A percentile compares a stretch with the other conserved stretches of the same genome.
Conservation (phyloP, 2,113 vertebrate species). For the Oreocharis arfaki region DNA sequence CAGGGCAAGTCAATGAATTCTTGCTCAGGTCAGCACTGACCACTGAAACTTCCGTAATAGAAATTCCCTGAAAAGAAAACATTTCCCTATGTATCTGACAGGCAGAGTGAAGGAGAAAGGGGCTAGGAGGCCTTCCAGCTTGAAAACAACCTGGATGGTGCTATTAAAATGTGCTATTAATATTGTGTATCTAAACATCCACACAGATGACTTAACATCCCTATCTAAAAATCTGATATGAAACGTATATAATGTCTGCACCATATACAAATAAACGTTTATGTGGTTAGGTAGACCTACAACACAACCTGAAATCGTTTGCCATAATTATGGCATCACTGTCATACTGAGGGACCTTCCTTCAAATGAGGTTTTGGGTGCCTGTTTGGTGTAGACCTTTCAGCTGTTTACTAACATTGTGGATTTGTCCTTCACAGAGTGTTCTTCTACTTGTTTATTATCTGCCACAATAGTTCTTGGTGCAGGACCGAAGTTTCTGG, state of each 20-base stretch:
- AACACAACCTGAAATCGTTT: neutral
- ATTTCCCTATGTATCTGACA: neutral
- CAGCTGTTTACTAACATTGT: neutral
- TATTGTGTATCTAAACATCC: neutral
- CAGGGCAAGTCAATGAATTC: neutral
- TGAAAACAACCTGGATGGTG: neutral
- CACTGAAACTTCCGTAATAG: neutral
- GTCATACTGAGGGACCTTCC: neutral
- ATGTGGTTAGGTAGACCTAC: neutral
- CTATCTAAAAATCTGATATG: neutral
- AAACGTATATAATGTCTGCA: neutral
- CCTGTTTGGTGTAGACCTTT: neutral
- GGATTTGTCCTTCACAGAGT: neutral
- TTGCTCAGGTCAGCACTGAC: neutral
- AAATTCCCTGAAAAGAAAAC: neutral
- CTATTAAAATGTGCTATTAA: neutral
- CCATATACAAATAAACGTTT: neutral
- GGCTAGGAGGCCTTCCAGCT: neutral
- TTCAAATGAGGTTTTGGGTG: fast-evolving
- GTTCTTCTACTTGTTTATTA: neutral
- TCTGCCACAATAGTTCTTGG: neutral
- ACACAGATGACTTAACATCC: neutral
- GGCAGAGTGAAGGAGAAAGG: neutral
- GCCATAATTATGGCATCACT: neutral
- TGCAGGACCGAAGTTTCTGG: neutral